These are phyloP conservation scores for Xiphophorus birchmanni DNA, from an alignment of 2,797 vertebrate species.

Conservation along the genomic window DNA sequence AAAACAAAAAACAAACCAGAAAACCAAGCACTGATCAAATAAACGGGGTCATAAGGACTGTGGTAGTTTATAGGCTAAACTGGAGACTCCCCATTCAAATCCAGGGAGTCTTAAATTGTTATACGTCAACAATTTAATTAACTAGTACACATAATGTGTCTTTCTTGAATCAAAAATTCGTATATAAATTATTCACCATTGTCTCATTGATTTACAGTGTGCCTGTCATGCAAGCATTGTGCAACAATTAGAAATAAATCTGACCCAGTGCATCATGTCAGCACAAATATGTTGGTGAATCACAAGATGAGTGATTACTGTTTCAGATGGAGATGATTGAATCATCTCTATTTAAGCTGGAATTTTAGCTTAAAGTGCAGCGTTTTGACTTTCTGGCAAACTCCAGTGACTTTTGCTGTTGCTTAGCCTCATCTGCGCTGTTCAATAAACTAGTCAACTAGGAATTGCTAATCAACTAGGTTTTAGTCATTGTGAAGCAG, in stretches of 20 bases:
- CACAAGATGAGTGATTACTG: neutral
- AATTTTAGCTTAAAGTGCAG: neutral
- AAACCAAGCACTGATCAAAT: neutral
- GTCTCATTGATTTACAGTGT: neutral
- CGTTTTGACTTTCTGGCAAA: neutral
- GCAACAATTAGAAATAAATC: neutral
- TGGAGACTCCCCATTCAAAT: neutral
- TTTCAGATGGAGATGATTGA: neutral
- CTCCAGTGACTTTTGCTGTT: neutral
- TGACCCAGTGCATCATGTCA: neutral
- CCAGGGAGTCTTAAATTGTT: neutral
- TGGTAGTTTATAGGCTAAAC: neutral
- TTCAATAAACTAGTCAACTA: neutral
- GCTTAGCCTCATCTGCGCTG: neutral
- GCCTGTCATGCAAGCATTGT: neutral
- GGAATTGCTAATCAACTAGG: neutral
- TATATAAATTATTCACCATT: neutral
- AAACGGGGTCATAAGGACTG: neutral
- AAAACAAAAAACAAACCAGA: neutral
- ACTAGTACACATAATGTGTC: neutral
- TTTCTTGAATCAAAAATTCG: neutral
- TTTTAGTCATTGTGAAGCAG: neutral
- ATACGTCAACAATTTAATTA: neutral
- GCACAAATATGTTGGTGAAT: neutral
- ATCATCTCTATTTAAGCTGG: neutral